Percentiles rank a stretch among this genome's conserved stretches.
Evolutionary conservation across 2,797 vertebrate species (phyloP).

Genomic region (Tenualosa thibaudeaui): DNA sequence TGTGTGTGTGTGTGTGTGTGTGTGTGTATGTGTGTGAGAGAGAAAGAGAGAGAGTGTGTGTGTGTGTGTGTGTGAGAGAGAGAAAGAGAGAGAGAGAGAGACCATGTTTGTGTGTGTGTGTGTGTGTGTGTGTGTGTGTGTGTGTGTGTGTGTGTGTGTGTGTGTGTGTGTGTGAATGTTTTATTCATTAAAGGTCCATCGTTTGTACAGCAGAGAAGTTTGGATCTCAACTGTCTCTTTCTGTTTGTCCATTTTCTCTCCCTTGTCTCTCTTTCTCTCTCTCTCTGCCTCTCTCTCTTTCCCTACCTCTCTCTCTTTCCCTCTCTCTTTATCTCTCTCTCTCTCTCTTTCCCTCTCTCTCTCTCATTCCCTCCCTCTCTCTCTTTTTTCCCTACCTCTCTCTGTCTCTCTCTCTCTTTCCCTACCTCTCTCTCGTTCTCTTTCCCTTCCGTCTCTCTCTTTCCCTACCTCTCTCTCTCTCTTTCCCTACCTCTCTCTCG

Average conservation of each 20-base stretch:
- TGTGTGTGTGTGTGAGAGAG: not conserved
- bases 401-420: not conserved
- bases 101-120: slow-evolving; percentile 18
- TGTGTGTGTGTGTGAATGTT: slow-evolving; percentile 14
- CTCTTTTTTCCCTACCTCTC: not conserved
- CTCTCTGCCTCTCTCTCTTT: not conserved
- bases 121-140: slow-evolving; percentile 25
- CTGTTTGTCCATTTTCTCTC: not conserved
- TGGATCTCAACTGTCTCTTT: not conserved
- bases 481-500: not conserved
- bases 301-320: not conserved
- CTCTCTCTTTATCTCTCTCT: not conserved
- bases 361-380: not conserved
- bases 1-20: not conserved
- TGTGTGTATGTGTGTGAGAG: not conserved
- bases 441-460: not conserved
- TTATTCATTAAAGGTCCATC: slow-evolving; percentile 24
- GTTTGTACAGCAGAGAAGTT: slow-evolving; percentile 17
- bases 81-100: not conserved
- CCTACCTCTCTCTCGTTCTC: not conserved
- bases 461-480: not conserved
- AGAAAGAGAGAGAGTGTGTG: not conserved
- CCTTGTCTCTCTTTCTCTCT: not conserved
- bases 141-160: slow-evolving; percentile 22
- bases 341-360: not conserved